A percentile compares a stretch with the other conserved stretches of the same genome.
phyloP scores from a whole-genome alignment of 92 coral and sea anemone species.

The Scolanthus callimorphus region DNA sequence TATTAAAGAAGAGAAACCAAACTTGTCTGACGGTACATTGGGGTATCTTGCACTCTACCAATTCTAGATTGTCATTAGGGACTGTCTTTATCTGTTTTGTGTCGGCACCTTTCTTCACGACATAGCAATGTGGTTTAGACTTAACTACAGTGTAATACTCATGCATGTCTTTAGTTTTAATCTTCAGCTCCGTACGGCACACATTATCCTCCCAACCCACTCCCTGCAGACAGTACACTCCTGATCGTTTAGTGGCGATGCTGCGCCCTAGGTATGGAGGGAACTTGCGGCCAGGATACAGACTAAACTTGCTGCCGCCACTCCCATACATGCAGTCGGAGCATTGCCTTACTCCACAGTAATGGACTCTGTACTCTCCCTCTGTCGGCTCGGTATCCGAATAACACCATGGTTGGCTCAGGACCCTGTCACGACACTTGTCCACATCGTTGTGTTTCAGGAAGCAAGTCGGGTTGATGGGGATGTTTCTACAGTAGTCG shows the following conservation, averaged over 20 bases:
- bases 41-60: conserved; percentile 60
- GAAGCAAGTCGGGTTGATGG: conserved; percentile 31
- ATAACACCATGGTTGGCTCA: conserved; percentile 68
- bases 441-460: conserved; percentile 31
- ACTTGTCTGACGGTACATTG: conserved; percentile 95
- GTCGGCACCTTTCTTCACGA: conserved; percentile 39
- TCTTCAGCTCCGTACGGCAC: conserved; percentile 31
- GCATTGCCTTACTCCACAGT: conserved; percentile 67
- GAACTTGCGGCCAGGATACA: conserved; percentile 45
- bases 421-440: conserved; percentile 28
- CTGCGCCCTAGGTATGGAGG: conserved; percentile 72
- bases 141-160: conserved; percentile 8
- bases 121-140: conserved; percentile 49
- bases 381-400: conserved; percentile 37
- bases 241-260: conserved; percentile 30
- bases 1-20: conserved; percentile 82
- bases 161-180: conserved; percentile 19
- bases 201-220: conserved; percentile 37
- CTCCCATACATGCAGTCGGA: conserved; percentile 87
- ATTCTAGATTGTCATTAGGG: conserved; percentile 44
- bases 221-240: conserved; percentile 46
- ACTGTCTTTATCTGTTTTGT: conserved; percentile 19
- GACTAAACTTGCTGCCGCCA: conserved; percentile 61
- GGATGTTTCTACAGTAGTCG: conserved; percentile 21
- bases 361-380: conserved; percentile 10